Evolutionary conservation across 2,113 vertebrate genomes (phyloP).

Genomic region (Phalacrocorax carbo): DNA sequence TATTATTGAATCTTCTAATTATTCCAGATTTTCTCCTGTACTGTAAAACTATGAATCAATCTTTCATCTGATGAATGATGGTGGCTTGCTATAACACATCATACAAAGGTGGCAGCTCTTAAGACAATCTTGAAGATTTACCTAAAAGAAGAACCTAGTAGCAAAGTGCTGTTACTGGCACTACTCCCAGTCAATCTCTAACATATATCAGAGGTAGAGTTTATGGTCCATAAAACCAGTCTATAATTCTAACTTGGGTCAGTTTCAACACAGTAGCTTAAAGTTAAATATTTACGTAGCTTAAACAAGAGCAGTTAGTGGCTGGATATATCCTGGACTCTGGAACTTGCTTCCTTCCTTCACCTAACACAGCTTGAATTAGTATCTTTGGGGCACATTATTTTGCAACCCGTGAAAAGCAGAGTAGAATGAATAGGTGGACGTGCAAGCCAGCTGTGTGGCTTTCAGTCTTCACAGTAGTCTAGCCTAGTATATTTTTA

Average conservation of each 20-base stretch:
- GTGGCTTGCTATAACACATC: not conserved
- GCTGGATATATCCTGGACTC: not conserved
- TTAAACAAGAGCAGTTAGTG: not conserved
- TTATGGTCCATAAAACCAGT: not conserved
- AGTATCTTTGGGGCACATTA: not conserved
- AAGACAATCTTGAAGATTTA: not conserved
- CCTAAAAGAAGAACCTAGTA: not conserved
- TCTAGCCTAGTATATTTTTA: not conserved
- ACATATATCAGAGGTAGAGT: not conserved
- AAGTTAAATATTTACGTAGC: too few species aligned
- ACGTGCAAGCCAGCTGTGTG: not conserved
- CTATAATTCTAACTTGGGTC: not conserved
- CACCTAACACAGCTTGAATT: not conserved
- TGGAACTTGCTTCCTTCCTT: not conserved
- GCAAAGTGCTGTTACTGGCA: not conserved
- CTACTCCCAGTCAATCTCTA: not conserved
- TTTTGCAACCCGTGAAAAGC: not conserved
- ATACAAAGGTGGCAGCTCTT: not conserved
- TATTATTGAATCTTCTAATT: not conserved
- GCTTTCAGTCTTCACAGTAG: not conserved
- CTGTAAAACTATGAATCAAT: not conserved
- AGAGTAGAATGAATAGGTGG: not conserved
- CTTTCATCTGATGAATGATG: not conserved
- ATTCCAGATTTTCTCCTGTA: not conserved
- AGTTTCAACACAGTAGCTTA: too few species aligned